Conservation (phyloP, 1,140 invertebrate genomes). For the Alviniconcha marisindica region DNA sequence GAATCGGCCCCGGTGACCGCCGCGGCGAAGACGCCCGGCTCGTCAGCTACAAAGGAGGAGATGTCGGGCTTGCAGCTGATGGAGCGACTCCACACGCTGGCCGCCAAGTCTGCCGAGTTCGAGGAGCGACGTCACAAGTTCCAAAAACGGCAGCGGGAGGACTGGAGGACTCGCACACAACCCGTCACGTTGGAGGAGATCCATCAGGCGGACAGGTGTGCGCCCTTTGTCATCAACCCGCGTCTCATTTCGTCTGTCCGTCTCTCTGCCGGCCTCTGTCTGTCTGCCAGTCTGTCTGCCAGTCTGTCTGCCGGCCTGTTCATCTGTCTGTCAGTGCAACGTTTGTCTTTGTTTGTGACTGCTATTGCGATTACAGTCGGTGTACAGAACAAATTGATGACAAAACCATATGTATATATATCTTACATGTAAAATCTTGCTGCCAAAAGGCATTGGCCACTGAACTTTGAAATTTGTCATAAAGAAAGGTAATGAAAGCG, state of each 20-base stretch:
- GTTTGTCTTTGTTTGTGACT: no score
- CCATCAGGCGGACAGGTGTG: conserved; percentile 63
- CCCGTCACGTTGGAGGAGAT: conserved; percentile 67
- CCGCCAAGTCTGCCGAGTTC: conserved; percentile 38
- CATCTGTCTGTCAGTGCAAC: neutral
- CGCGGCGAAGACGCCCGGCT: neutral
- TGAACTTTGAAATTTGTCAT: no score
- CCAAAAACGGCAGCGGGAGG: conserved; percentile 53
- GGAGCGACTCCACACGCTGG: conserved; percentile 57
- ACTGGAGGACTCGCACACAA: conserved; percentile 63
- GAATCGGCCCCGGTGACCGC: neutral
- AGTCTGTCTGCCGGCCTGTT: neutral
- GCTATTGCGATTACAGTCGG: no score
- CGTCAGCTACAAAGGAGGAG: neutral
- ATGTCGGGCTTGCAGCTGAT: conserved; percentile 57
- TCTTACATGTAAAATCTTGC: no score
- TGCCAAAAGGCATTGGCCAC: no score
- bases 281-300: neutral
- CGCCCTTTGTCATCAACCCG: no score
- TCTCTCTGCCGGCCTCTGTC: neutral
- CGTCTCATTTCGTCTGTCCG: no score
- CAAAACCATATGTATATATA: no score
- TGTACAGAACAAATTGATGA: no score
- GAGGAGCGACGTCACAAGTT: conserved; percentile 47
- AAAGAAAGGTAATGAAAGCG: no score